phyloP scores from a whole-genome alignment of 1,140 invertebrate species.

The Thaumetopoea pityocampa region DNA sequence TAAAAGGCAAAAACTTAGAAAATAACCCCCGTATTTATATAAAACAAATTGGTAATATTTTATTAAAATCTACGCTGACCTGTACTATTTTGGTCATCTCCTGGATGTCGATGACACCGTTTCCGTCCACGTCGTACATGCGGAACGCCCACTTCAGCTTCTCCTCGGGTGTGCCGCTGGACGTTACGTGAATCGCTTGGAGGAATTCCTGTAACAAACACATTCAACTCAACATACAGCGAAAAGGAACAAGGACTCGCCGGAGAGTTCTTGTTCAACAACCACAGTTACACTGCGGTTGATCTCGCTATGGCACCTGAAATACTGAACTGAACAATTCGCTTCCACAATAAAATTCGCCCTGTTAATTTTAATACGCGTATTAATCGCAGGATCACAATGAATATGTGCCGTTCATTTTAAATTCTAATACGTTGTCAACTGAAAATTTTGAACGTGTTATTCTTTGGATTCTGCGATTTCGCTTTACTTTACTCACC shows the following conservation, averaged over 20 bases:
- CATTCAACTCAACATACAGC: constrained; percentile 4
- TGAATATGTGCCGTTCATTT: neutral
- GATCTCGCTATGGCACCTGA: constrained; percentile 8
- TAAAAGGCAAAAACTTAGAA: too few relatives aligned
- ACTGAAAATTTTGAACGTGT: too few relatives aligned
- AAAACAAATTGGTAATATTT: too few relatives aligned
- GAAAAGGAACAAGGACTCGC: constrained; percentile 11
- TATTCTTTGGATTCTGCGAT: too few relatives aligned
- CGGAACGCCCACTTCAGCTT: constrained; percentile 99
- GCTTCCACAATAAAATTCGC: constrained; percentile 18
- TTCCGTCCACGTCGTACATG: constrained; percentile 99
- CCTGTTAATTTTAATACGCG: neutral
- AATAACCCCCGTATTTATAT: too few relatives aligned
- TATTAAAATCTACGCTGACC: too few relatives aligned
- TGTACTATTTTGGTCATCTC: constrained; percentile 97
- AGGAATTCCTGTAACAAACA: constrained; percentile 91
- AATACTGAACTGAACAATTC: constrained; percentile 21
- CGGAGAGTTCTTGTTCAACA: constrained; percentile 23
- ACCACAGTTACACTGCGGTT: constrained; percentile 9
- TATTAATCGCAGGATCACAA: neutral
- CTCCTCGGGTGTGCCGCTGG: constrained; percentile 97
- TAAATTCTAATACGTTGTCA: too few relatives aligned
- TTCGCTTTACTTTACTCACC: constrained; percentile 5
- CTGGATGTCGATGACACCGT: constrained; percentile 98
- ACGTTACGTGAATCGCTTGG: constrained; percentile 98